Evolutionary conservation across 2,797 vertebrate genomes (phyloP).

Genomic region (Threskiornis aethiopicus): DNA sequence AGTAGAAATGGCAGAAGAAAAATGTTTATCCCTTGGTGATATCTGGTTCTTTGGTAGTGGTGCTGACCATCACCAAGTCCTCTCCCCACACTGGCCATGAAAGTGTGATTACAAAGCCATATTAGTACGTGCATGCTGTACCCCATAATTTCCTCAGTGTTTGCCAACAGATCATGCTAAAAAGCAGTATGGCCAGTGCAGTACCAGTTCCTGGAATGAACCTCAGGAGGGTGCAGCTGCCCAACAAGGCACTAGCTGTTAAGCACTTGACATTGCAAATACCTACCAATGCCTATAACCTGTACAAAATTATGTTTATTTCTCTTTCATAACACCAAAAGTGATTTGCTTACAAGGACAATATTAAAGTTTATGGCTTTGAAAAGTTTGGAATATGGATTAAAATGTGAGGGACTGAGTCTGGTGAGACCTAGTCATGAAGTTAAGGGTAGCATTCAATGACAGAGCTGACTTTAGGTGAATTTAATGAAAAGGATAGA

Average conservation of each 20-base stretch:
- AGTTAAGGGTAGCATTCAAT: fast-evolving
- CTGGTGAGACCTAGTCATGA: background rate
- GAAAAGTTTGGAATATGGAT: background rate
- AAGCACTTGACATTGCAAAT: background rate
- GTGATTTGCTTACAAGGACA: fast-evolving
- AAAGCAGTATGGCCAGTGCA: background rate
- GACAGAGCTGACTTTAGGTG: background rate
- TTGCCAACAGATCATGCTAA: background rate
- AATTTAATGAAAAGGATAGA: background rate
- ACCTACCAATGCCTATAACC: background rate
- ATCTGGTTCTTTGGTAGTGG: background rate
- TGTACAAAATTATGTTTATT: background rate
- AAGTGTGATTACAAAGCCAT: background rate
- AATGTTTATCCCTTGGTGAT: background rate
- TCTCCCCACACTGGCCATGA: background rate
- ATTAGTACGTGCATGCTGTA: fast-evolving
- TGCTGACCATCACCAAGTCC: background rate
- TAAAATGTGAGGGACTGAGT: background rate
- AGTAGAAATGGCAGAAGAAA: background rate
- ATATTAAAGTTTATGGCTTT: background rate
- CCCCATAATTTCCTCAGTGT: background rate
- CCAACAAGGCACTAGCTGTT: background rate
- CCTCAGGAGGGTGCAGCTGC: background rate
- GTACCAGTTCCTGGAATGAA: background rate
- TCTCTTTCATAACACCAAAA: background rate